Evolutionary conservation across 2,888 invertebrate genomes (phyloP).

Genomic region (Chirona hameri): DNA sequence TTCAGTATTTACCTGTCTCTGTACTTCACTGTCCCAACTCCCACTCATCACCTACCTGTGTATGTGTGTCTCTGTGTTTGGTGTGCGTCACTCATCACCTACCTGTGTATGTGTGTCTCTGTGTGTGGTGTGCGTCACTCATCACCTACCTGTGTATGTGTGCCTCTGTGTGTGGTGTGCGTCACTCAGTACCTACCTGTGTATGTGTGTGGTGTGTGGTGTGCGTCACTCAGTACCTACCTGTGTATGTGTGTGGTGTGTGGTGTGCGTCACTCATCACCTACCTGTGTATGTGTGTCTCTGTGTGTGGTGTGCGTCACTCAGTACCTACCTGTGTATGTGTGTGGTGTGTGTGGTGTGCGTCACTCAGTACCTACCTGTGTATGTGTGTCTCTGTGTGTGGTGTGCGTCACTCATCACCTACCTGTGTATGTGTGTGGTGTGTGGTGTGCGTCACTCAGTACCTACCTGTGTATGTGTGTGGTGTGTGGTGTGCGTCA

Average conservation of each 20-base stretch:
- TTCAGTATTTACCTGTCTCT: no score
- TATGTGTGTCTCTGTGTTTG: no score
- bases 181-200: conserved; percentile 52
- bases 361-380: conserved; percentile 52
- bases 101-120: no score
- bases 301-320: conserved; percentile 55
- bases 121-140: conserved; percentile 55
- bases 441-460: conserved; percentile 58
- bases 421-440: no score
- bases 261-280: conserved; percentile 58
- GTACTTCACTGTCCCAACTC: no score
- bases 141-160: conserved; percentile 43
- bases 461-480: conserved; percentile 48
- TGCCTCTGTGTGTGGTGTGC: conserved; percentile 54
- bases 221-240: conserved; percentile 53
- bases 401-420: conserved; percentile 58
- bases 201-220: conserved; percentile 54
- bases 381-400: conserved; percentile 52
- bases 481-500: conserved; percentile 56
- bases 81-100: no score
- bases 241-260: conserved; percentile 52
- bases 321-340: conserved; percentile 51
- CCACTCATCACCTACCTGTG: no score
- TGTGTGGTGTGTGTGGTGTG: conserved; percentile 53
- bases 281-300: conserved; percentile 54